A percentile compares a stretch with the other conserved stretches of the same genome.
Conservation (phyloP, 2,888 invertebrate species). For the Synanthedon formicaeformis region DNA sequence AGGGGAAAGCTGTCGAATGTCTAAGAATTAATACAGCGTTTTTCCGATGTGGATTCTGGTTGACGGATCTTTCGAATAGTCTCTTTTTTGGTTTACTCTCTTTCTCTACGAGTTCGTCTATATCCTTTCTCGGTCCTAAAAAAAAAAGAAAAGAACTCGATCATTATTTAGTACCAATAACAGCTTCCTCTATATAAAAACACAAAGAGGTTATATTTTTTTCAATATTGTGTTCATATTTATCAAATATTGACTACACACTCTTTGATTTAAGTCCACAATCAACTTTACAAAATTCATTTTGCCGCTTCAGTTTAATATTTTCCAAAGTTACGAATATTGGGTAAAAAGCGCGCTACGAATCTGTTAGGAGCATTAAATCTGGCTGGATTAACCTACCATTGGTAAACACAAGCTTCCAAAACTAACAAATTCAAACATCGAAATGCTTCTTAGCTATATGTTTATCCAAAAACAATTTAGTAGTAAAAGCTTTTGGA, state of each 20-base stretch:
- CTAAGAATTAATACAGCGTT: conserved; percentile 56
- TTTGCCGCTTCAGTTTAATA: no score
- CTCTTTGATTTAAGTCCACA: not conserved
- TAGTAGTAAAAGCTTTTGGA: conserved; percentile 64
- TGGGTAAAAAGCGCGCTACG: no score
- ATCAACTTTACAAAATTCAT: not conserved
- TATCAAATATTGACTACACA: no score
- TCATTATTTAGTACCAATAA: conserved; percentile 44
- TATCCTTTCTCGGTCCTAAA: conserved; percentile 58
- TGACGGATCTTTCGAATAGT: conserved; percentile 61
- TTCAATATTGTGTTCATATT: no score
- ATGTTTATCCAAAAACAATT: conserved; percentile 67
- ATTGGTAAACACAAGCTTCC: not conserved
- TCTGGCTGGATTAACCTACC: no score
- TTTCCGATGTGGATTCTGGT: conserved; percentile 60
- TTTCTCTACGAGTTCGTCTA: conserved; percentile 43
- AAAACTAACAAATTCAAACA: conserved; percentile 12
- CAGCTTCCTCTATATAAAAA: no score
- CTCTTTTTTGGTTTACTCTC: conserved; percentile 59
- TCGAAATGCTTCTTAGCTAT: conserved; percentile 66
- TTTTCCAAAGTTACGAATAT: no score
- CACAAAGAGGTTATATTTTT: no score
- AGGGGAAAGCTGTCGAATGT: conserved; percentile 55
- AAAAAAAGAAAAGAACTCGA: conserved; percentile 58
- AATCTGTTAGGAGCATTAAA: no score